phyloP scores from a whole-genome alignment of 2,888 invertebrate genomes.

The Sylvicola fuscatus region DNA sequence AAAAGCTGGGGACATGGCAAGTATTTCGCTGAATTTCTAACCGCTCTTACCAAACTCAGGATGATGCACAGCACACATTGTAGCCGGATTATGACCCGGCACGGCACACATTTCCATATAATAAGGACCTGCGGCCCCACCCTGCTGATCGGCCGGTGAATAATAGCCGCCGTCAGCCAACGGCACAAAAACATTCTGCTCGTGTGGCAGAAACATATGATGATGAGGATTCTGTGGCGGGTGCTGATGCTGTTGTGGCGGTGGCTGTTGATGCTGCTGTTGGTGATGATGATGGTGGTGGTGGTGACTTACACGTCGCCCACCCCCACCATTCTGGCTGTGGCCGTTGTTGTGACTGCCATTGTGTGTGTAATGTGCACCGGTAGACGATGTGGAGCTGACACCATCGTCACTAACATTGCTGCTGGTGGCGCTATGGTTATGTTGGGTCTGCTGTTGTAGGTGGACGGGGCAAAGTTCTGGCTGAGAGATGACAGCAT shows the following conservation, averaged over 20 bases:
- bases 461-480: background rate
- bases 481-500: no score
- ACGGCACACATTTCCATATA: constrained; percentile 25
- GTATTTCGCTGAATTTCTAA: background rate
- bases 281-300: constrained; percentile 1
- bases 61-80: constrained; percentile 45
- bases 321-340: background rate
- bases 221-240: constrained; percentile 4
- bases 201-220: constrained; percentile 6
- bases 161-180: background rate
- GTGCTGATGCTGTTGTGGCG: constrained; percentile 1
- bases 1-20: no score
- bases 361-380: no score
- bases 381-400: no score
- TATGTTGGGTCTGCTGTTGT: constrained; percentile 1
- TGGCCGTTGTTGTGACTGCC: background rate
- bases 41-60: constrained; percentile 48
- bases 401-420: background rate
- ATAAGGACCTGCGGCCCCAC: constrained; percentile 20
- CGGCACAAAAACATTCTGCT: background rate
- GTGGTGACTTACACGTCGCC: background rate
- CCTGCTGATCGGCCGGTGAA: no score
- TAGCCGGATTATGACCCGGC: constrained; percentile 41
- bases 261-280: constrained; percentile 1
- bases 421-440: background rate